These are phyloP conservation scores for Linurgus olivaceus DNA, from an alignment of 2,797 vertebrate genomes.

Conservation along the genomic window DNA sequence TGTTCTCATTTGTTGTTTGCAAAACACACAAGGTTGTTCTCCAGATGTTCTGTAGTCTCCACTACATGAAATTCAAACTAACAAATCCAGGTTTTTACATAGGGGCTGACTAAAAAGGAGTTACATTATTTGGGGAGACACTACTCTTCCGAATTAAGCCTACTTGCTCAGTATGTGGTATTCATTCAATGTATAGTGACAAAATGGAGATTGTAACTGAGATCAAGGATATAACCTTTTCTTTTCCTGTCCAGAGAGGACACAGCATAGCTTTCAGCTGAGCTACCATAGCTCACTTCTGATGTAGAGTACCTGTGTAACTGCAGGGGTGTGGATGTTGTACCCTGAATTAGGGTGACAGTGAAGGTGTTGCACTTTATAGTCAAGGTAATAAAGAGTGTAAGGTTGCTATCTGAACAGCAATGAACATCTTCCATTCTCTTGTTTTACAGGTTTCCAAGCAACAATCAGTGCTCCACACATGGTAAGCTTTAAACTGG, in stretches of 20 bases:
- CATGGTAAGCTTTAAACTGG: constrained; percentile 84
- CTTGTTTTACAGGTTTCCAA: constrained; percentile 88
- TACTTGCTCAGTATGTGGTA: background rate
- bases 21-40: background rate
- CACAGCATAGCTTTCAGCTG: background rate
- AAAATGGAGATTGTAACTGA: background rate
- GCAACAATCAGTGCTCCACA: constrained; percentile 99
- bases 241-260: background rate
- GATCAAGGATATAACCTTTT: background rate
- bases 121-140: background rate
- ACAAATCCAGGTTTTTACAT: background rate
- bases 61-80: background rate
- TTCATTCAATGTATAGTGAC: background rate
- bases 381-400: background rate
- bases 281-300: background rate
- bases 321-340: background rate
- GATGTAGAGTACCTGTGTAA: background rate
- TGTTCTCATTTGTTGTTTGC: background rate
- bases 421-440: constrained; percentile 30
- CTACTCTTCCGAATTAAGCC: background rate
- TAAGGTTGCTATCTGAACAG: background rate
- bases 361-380: background rate
- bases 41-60: background rate
- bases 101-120: background rate
- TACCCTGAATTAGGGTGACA: background rate